Conservation (phyloP, 2,113 vertebrate genomes). For the Charadrius vociferus region DNA sequence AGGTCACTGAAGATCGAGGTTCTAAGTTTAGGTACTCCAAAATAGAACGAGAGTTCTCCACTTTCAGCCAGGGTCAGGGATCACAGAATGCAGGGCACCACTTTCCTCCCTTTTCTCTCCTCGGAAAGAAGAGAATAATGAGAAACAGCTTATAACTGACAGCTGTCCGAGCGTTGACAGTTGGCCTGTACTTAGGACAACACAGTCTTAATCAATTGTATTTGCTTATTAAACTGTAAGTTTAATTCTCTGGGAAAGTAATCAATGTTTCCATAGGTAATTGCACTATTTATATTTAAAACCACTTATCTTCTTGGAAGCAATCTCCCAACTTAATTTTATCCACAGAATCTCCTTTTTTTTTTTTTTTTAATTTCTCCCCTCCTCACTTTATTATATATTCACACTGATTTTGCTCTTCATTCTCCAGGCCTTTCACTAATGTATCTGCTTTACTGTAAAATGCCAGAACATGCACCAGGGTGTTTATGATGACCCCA, state of each 20-base stretch:
- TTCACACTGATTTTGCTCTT: not conserved
- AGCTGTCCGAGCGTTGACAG: not conserved
- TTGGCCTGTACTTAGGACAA: not conserved
- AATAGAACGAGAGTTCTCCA: not conserved
- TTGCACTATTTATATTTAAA: not conserved
- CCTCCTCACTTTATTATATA: not conserved
- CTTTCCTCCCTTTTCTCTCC: not conserved
- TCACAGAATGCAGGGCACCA: not conserved
- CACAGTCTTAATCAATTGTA: not conserved
- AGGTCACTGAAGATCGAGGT: not conserved
- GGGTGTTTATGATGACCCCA: not conserved
- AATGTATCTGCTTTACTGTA: not conserved
- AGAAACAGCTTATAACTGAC: not conserved
- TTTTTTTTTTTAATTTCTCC: not conserved
- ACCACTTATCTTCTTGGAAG: not conserved
- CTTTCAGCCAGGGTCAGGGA: not conserved
- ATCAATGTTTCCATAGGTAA: not conserved
- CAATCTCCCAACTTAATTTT: not conserved
- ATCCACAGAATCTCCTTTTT: not conserved
- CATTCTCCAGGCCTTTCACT: not conserved
- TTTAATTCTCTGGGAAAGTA: not conserved
- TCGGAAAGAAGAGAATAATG: not conserved
- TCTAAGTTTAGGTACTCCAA: not conserved
- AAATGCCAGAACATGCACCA: not conserved
- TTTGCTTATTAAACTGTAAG: not conserved